Percentiles rank a stretch among this genome's conserved stretches.
phyloP scores from a whole-genome alignment of 53 echinoderm and acorn worm species.

The Actinopyga echinites region DNA sequence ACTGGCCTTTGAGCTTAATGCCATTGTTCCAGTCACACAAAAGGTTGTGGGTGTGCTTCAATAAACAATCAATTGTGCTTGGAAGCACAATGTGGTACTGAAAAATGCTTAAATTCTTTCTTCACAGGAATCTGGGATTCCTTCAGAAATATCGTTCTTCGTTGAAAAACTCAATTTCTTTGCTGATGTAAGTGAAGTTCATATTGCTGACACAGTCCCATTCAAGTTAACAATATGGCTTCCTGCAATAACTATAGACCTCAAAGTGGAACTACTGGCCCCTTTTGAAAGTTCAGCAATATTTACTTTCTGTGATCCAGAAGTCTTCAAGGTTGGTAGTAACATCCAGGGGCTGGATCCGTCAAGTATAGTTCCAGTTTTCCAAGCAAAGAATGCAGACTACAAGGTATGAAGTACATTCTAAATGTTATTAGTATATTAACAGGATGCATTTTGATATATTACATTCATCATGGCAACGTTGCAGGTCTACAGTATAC shows the following conservation, averaged over 20 bases:
- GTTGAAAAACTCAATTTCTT: conserved; percentile 72
- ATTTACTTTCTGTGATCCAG: conserved; percentile 74
- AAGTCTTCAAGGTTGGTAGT: conserved; percentile 61
- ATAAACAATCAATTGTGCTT: no score
- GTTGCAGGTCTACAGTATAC: no score
- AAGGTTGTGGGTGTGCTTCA: no score
- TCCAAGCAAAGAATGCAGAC: conserved; percentile 47
- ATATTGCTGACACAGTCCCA: conserved; percentile 67
- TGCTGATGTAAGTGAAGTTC: conserved; percentile 46
- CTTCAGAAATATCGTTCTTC: conserved; percentile 66
- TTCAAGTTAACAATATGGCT: conserved; percentile 83
- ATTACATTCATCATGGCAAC: no score
- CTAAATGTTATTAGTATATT: neutral
- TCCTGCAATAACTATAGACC: conserved; percentile 51
- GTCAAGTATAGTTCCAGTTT: conserved; percentile 17
- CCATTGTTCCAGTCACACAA: no score
- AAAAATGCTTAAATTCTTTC: no score
- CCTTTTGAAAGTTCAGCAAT: conserved; percentile 73
- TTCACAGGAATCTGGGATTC: conserved; percentile 39
- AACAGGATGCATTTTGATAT: no score
- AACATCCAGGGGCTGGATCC: conserved; percentile 62
- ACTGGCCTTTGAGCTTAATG: no score
- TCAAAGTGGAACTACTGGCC: conserved; percentile 72
- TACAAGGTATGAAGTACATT: conserved; percentile 46
- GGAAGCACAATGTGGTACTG: no score